Evolutionary conservation across 2,888 invertebrate genomes (phyloP).

Genomic region (Ochlodes sylvanus): DNA sequence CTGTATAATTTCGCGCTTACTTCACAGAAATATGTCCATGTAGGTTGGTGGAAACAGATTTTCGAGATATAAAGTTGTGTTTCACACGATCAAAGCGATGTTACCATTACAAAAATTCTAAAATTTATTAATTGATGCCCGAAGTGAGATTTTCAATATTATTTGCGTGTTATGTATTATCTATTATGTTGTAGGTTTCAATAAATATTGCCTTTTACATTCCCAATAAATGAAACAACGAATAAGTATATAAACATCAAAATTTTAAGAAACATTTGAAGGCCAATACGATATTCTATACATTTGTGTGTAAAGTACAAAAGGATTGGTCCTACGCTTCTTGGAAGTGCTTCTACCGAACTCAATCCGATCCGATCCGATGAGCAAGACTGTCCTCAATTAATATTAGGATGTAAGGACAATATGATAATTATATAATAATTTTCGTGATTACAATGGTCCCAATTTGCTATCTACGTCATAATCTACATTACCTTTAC

Average conservation of each 20-base stretch:
- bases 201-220: conserved; percentile 11
- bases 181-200: background rate
- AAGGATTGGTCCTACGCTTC: conserved; percentile 46
- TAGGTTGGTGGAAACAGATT: background rate
- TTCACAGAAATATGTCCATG: background rate
- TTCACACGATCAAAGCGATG: background rate
- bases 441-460: conserved; percentile 12
- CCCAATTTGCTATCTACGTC: conserved; percentile 20
- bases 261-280: conserved; percentile 27
- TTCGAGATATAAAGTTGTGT: background rate
- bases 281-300: conserved; percentile 28
- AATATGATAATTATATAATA: background rate
- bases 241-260: conserved; percentile 21
- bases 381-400: conserved; percentile 7
- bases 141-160: background rate
- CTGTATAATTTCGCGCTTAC: background rate
- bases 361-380: conserved; percentile 10
- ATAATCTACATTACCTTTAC: conserved; percentile 2
- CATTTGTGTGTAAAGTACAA: conserved; percentile 41
- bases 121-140: background rate
- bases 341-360: conserved; percentile 32
- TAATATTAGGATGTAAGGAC: background rate
- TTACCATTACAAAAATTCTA: background rate
- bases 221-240: conserved; percentile 2
- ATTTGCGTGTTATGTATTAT: background rate